These are phyloP conservation scores for Craterocephalus amniculus DNA, from an alignment of 2,797 vertebrate genomes.

Conservation along the genomic window DNA sequence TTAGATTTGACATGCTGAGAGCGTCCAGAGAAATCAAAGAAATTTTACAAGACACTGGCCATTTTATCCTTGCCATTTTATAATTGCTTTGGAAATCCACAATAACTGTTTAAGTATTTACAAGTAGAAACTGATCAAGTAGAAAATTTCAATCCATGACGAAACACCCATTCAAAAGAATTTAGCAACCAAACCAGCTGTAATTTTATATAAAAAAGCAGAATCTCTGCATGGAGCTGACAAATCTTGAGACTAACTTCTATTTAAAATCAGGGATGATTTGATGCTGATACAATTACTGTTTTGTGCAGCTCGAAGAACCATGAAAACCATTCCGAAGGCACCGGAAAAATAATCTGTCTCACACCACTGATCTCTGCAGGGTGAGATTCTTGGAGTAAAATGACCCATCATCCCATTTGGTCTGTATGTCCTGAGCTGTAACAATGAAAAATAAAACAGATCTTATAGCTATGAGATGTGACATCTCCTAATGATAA, in stretches of 20 bases:
- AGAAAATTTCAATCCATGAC: too few relatives aligned
- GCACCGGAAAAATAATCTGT: constrained; percentile 53
- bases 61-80: constrained; percentile 52
- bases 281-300: constrained; percentile 38
- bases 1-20: constrained; percentile 55
- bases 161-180: background rate
- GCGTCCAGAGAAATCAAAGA: constrained; percentile 46
- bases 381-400: constrained; percentile 36
- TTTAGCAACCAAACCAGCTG: background rate
- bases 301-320: constrained; percentile 39
- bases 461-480: constrained; percentile 55
- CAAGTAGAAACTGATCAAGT: constrained; percentile 1
- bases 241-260: constrained; percentile 5
- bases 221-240: background rate
- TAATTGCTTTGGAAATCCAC: constrained; percentile 29
- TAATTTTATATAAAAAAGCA: background rate
- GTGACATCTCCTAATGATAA: constrained; percentile 57
- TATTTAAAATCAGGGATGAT: constrained; percentile 44
- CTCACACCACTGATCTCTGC: constrained; percentile 55
- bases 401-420: constrained; percentile 46
- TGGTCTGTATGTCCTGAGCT: constrained; percentile 24
- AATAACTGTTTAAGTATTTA: constrained; percentile 12
- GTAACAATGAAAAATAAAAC: constrained; percentile 37
- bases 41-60: constrained; percentile 58
- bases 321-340: constrained; percentile 51